Base-by-base conservation (phyloP, 2,888 invertebrate genomes). In the Labia minor region DNA sequence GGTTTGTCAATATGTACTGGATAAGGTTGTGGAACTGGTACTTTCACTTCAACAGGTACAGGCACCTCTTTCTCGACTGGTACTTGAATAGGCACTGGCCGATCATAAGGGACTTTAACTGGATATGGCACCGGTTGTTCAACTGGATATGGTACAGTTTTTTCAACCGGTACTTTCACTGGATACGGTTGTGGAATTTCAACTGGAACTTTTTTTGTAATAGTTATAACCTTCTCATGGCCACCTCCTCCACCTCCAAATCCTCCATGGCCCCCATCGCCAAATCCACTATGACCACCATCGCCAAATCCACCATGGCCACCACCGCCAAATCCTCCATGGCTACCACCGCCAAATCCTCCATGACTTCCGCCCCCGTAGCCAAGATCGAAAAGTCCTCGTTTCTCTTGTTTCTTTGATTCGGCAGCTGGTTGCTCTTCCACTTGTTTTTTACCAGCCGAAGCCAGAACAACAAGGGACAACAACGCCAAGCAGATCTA, bases 321-420 rank as follows among this genome's bases (percentile, higher is more conserved):
- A 14, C 21, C 64, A 16, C 61, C 49, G 3, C 67, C 65, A 37
- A 63, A 66, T 1, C 66, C 66, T 20, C 67, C 67, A 2, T 21
- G 18, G 8, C 21, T 11, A 33, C 33, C 33, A 11, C 33, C 33
- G 33, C 33, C 33, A 33, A 33, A 33, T 6, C 33, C 33, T n/a
- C 63, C 19, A 4, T 66, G 64, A 21, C 37, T 18, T 20, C 67
- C 65, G 67, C 37, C 21, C 37, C 70, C 70, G n/a, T 64, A 63
- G 19, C 90, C 90, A 75, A 90, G 81, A 76, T 87, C 85, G 74
- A 83, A 81, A 72, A 90, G 81, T 69, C 90, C 90, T 72, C 90
- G 85, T 77, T 91, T 91, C 73, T 90, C 90, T 72, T 87, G 87
- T 73, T 86, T 89, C 79, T 89, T 84, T 76, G 83, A 82, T 10